These are phyloP conservation scores for Euthynnus affinis DNA, from an alignment of 2,797 vertebrate genomes.

Conservation along the genomic window DNA sequence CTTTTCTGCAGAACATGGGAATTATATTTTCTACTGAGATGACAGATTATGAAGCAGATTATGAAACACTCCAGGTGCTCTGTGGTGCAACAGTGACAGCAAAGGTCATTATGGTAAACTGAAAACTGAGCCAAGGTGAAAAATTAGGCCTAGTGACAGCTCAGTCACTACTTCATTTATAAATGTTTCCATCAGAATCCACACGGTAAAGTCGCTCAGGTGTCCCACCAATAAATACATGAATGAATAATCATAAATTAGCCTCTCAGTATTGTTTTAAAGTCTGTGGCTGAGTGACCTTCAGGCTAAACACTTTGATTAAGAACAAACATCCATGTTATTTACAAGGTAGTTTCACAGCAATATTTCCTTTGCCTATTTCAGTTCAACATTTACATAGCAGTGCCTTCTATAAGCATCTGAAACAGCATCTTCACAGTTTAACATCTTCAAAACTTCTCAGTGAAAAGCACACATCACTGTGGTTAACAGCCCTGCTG, in stretches of 20 bases:
- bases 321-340: constrained; percentile 9
- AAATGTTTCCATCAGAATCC: neutral
- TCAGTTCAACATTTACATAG: neutral
- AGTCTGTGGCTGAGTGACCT: no score
- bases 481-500: neutral
- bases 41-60: constrained; percentile 7
- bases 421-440: neutral
- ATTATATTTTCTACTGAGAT: neutral
- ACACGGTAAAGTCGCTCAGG: neutral
- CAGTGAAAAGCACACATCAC: neutral
- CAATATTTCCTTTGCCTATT: neutral
- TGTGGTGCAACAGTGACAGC: neutral
- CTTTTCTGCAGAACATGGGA: no score
- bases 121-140: constrained; percentile 1
- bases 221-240: neutral
- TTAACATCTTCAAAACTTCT: no score
- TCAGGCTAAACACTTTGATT: neutral
- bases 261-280: neutral
- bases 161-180: constrained; percentile 12
- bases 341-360: neutral
- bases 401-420: neutral
- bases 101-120: neutral
- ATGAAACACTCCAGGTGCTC: neutral
- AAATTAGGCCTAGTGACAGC: constrained; percentile 11
- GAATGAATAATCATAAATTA: constrained; percentile 1